Evolutionary conservation across 2,797 vertebrate genomes (phyloP).

Genomic region (Myotis daubentonii): DNA sequence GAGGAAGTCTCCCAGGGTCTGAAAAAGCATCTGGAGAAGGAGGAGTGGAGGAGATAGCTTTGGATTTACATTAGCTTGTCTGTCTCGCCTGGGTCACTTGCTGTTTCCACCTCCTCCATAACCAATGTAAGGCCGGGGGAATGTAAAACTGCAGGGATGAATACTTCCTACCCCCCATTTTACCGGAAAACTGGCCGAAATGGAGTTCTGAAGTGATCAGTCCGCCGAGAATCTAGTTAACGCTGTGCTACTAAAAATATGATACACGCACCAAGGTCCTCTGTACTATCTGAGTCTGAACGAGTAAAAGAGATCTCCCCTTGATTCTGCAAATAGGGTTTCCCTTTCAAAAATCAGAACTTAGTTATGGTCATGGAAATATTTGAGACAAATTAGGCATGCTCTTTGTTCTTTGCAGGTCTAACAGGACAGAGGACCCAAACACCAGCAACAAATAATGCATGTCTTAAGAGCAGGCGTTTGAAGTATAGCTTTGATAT

Average conservation of each 20-base stretch:
- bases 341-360: background rate
- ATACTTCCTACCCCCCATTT: background rate
- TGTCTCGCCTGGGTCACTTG: background rate
- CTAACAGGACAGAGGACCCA: background rate
- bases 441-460: background rate
- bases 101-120: background rate
- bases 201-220: background rate
- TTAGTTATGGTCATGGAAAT: background rate
- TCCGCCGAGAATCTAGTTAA: background rate
- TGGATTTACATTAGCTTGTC: background rate
- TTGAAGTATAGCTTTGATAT: background rate
- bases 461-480: background rate
- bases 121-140: background rate
- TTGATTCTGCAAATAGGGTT: background rate
- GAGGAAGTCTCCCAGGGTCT: background rate
- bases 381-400: background rate
- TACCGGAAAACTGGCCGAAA: constrained; percentile 21
- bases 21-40: background rate
- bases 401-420: background rate
- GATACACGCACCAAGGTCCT: background rate
- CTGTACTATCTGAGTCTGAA: background rate
- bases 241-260: background rate
- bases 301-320: background rate
- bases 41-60: background rate
- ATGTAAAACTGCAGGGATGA: background rate